phyloP scores from a whole-genome alignment of 2,888 invertebrate species.

The Monoplex corrugatus region DNA sequence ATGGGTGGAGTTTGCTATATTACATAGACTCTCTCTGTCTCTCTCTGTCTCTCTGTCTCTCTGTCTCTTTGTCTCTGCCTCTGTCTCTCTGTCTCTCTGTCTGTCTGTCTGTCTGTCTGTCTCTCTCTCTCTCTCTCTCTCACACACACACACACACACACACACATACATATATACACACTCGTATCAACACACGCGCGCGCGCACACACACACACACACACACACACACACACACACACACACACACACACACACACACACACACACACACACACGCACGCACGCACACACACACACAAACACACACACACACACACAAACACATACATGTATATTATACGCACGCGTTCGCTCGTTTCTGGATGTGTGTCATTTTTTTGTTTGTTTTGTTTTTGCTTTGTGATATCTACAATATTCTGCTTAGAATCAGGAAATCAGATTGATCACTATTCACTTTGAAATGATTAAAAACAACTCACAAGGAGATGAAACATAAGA shows the following conservation, averaged over 20 bases:
- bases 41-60: background rate
- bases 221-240: constrained; percentile 3
- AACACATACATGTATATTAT: background rate
- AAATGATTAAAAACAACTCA: too few relatives aligned
- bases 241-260: constrained; percentile 11
- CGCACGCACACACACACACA: constrained; percentile 18
- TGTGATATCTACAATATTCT: too few relatives aligned
- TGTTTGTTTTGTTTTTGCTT: too few relatives aligned
- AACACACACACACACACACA: constrained; percentile 1
- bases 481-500: too few relatives aligned
- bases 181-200: constrained; percentile 7
- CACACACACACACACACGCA: constrained; percentile 25
- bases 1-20: background rate
- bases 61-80: background rate
- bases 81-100: background rate
- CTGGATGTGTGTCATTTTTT: too few relatives aligned
- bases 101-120: background rate
- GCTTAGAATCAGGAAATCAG: too few relatives aligned
- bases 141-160: constrained; percentile 11
- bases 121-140: constrained; percentile 5
- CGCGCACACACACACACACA: constrained; percentile 14
- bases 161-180: constrained; percentile 4
- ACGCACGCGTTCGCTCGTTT: too few relatives aligned
- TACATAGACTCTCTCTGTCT: background rate
- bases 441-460: too few relatives aligned